Conservation (phyloP, 2,113 vertebrate genomes). For the Menidia beryllina region DNA sequence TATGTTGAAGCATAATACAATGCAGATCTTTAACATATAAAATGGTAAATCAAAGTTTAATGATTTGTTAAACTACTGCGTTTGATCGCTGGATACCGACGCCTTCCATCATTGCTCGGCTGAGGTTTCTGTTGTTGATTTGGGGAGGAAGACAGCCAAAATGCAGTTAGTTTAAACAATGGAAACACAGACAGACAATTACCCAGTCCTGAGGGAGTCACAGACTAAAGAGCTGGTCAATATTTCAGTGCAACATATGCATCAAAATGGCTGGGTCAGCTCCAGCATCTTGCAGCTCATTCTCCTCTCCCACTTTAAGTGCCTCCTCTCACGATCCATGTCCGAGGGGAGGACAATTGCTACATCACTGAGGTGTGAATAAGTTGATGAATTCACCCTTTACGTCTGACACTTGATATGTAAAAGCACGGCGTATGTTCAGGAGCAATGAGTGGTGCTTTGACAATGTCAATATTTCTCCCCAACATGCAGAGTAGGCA, state of each 20-base stretch:
- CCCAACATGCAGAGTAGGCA: conserved; percentile 75
- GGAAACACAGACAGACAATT: conserved; percentile 82
- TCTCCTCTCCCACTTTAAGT: conserved; percentile 50
- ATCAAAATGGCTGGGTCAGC: conserved; percentile 77
- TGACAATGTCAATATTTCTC: conserved; percentile 77
- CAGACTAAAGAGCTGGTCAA: conserved; percentile 83
- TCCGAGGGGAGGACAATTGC: conserved; percentile 55
- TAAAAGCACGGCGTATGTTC: conserved; percentile 62
- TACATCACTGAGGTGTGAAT: conserved; percentile 65
- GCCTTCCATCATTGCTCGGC: conserved; percentile 65
- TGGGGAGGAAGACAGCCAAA: conserved; percentile 71
- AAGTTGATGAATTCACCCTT: conserved; percentile 69
- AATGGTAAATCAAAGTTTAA: conserved; percentile 44
- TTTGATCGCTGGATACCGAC: conserved; percentile 58
- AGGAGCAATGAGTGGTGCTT: conserved; percentile 54
- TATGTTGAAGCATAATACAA: conserved; percentile 2
- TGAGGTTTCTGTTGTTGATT: conserved; percentile 64
- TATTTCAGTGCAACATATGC: conserved; percentile 79
- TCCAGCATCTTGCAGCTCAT: conserved; percentile 44
- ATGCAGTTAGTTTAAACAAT: conserved; percentile 81
- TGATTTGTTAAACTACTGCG: conserved; percentile 27
- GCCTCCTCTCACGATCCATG: conserved; percentile 57
- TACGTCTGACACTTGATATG: conserved; percentile 69
- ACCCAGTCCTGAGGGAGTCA: conserved; percentile 74
- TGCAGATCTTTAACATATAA: conserved; percentile 19